Evolutionary conservation across 2,113 vertebrate genomes (phyloP).

Genomic region (Micronycteris hirsuta): DNA sequence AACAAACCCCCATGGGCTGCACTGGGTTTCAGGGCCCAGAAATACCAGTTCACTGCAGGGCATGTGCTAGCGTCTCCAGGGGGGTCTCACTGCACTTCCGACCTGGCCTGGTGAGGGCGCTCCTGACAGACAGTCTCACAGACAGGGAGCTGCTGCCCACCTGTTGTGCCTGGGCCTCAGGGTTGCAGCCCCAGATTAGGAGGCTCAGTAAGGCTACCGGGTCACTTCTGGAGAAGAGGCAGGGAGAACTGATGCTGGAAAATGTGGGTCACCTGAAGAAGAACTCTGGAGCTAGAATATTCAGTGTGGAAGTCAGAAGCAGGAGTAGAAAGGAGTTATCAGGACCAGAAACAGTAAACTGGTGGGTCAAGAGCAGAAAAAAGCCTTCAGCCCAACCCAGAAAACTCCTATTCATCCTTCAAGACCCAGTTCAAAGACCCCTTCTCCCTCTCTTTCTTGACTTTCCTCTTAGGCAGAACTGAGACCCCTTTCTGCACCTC

Average conservation of each 20-base stretch:
- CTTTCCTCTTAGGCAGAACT: neutral
- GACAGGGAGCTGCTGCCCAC: conserved; percentile 71
- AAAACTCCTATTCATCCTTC: conserved; percentile 12
- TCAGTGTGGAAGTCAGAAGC: neutral
- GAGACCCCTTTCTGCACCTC: neutral
- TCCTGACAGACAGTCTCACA: conserved; percentile 80
- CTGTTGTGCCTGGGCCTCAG: conserved; percentile 70
- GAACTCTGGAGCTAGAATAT: neutral
- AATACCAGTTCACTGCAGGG: neutral
- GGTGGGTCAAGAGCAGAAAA: neutral
- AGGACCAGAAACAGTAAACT: neutral
- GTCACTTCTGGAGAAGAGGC: conserved; percentile 71
- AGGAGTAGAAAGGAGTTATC: neutral
- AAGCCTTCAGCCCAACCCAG: neutral
- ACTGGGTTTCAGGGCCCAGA: neutral
- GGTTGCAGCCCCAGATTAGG: conserved; percentile 71
- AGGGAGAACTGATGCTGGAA: neutral
- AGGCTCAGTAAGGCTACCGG: conserved; percentile 81
- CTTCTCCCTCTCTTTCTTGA: neutral
- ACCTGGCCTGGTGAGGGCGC: neutral
- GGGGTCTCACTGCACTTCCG: neutral
- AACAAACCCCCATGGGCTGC: neutral
- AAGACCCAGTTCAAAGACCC: neutral
- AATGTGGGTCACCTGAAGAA: neutral
- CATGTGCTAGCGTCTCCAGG: neutral